phyloP scores from a whole-genome alignment of 2,888 invertebrate species.

The Noctua janthina region DNA sequence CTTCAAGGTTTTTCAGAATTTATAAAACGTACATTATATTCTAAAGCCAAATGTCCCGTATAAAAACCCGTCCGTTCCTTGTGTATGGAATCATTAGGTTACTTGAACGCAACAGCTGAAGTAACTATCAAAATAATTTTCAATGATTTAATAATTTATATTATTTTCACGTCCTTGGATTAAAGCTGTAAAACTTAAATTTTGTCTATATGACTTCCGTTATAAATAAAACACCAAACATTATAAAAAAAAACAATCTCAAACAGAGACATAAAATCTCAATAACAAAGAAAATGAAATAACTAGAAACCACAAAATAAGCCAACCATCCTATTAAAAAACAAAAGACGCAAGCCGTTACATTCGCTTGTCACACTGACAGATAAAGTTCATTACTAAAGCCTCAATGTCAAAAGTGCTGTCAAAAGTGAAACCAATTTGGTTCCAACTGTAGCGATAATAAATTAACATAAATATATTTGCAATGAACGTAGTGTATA shows the following conservation, averaged over 20 bases:
- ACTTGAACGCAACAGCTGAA: background rate
- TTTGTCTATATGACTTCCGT: background rate
- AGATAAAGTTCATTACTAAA: conserved; percentile 24
- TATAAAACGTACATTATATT: background rate
- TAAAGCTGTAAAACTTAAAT: background rate
- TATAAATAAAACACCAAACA: no score
- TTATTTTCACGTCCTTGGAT: background rate
- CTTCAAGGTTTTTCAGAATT: no score
- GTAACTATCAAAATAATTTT: background rate
- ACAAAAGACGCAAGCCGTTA: conserved; percentile 32
- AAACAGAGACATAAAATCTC: background rate
- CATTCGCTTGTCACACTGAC: conserved; percentile 23
- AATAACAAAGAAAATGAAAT: background rate
- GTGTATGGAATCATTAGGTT: no score
- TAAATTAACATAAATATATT: conserved; percentile 12
- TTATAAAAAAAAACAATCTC: background rate
- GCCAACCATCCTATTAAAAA: background rate
- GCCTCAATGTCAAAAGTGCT: conserved; percentile 33
- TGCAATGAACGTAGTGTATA: background rate
- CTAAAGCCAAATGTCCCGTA: background rate
- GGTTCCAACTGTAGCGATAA: background rate
- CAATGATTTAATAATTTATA: background rate
- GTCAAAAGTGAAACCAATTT: conserved; percentile 35
- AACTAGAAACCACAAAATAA: conserved; percentile 1
- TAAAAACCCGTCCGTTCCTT: no score